A percentile compares a stretch with the other conserved stretches of the same genome.
Conservation (phyloP, 2,888 invertebrate genomes). For the Drosophila siamana region DNA sequence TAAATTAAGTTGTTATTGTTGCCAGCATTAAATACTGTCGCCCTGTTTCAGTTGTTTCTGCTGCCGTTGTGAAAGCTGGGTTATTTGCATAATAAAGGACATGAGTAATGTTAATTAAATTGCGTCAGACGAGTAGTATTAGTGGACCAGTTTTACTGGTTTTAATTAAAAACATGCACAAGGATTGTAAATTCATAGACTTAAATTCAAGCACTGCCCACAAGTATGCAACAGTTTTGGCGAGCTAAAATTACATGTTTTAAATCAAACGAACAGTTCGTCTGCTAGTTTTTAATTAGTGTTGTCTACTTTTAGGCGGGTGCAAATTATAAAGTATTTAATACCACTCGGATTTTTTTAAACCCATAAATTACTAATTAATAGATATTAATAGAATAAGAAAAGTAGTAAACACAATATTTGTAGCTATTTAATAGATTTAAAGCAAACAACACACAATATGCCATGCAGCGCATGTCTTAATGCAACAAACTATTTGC, state of each 20-base stretch:
- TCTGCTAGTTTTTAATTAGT: background rate
- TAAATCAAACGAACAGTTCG: background rate
- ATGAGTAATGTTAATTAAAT: constrained; percentile 75
- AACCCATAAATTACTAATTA: background rate
- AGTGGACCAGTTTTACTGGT: constrained; percentile 3
- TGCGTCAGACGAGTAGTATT: constrained; percentile 58
- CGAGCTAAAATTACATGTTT: no score
- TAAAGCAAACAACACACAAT: constrained; percentile 20
- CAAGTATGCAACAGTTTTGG: constrained; percentile 24
- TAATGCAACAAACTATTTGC: constrained; percentile 55
- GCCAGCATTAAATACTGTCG: constrained; percentile 45
- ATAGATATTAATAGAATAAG: background rate
- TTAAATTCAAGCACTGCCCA: constrained; percentile 2
- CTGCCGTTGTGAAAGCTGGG: constrained; percentile 46
- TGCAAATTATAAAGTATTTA: background rate
- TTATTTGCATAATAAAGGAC: constrained; percentile 75
- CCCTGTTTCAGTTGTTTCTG: constrained; percentile 12
- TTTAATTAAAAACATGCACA: constrained; percentile 62
- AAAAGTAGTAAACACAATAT: background rate
- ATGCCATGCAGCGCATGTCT: background rate
- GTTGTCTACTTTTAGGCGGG: constrained; percentile 1
- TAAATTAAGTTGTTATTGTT: constrained; percentile 73
- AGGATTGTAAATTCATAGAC: constrained; percentile 16
- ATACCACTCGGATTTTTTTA: background rate
- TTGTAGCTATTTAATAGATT: constrained; percentile 15